A percentile compares a stretch with the other conserved stretches of the same genome.
These are phyloP conservation scores for Meiosimyza platycephala DNA, from an alignment of 2,888 invertebrate species.

Conservation along the genomic window DNA sequence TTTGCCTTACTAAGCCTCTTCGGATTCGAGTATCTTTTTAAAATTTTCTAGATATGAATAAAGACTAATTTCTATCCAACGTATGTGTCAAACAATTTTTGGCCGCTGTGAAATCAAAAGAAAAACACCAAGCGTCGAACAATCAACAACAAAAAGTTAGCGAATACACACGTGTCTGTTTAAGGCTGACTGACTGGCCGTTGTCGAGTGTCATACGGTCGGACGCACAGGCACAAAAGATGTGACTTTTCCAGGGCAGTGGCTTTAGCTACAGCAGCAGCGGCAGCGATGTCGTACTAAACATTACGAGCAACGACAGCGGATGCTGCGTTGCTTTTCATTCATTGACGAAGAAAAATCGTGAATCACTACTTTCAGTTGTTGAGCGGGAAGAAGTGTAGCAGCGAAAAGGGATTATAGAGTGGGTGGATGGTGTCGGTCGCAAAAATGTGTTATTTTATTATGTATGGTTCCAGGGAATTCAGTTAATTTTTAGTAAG, in stretches of 20 bases:
- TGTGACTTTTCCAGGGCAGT: conserved; percentile 53
- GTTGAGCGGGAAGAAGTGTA: background rate
- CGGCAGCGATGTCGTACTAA: background rate
- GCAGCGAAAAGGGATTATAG: background rate
- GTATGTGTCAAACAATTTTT: no score
- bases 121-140: conserved; percentile 4
- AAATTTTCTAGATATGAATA: no score
- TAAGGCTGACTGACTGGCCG: background rate
- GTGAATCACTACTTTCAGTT: conserved; percentile 19
- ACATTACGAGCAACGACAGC: background rate
- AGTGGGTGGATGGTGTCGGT: conserved; percentile 10
- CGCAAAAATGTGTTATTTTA: background rate
- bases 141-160: conserved; percentile 12
- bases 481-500: conserved; percentile 20
- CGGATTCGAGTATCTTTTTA: no score
- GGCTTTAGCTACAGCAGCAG: background rate
- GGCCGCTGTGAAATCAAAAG: background rate
- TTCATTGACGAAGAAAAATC: background rate
- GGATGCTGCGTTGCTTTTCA: background rate
- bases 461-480: no score
- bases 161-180: background rate
- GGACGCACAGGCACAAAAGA: conserved; percentile 16
- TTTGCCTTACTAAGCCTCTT: no score
- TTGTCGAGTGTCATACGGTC: conserved; percentile 1
- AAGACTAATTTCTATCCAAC: no score